These are phyloP conservation scores for Caenorhabditis remanei DNA, from an alignment of 1,140 invertebrate species.

Conservation along the genomic window DNA sequence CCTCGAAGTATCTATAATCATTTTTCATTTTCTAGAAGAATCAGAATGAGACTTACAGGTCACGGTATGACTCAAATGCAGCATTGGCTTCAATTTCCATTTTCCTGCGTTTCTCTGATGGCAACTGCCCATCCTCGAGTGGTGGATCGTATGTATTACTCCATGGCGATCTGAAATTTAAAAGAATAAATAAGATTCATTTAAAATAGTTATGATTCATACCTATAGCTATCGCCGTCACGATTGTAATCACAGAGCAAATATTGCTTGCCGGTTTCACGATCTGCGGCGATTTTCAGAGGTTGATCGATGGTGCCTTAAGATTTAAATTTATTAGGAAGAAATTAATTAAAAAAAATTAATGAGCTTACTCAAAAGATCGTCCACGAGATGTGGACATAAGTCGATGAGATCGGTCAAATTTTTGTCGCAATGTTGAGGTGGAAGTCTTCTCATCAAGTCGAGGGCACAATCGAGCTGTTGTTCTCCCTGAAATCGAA, in stretches of 20 bases:
- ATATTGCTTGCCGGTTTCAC: slow-evolving; percentile 89
- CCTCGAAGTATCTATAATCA: slow-evolving; percentile 88
- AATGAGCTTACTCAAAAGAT: slow-evolving; percentile 85
- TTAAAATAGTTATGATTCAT: slow-evolving; percentile 58
- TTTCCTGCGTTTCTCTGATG: slow-evolving; percentile 93
- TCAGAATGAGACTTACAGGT: slow-evolving; percentile 84
- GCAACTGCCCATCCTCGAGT: slow-evolving; percentile 96
- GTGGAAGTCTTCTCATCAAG: slow-evolving; percentile 96
- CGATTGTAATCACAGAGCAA: slow-evolving; percentile 98
- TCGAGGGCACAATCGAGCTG: slow-evolving; percentile 98
- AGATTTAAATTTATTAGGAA: not conserved
- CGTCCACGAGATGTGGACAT: slow-evolving; percentile 94
- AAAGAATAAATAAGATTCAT: not conserved
- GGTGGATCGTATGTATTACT: slow-evolving; percentile 98
- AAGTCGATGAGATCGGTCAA: slow-evolving; percentile 96
- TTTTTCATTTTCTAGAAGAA: not conserved
- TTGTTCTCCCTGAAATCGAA: slow-evolving; percentile 86
- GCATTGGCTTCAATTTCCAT: slow-evolving; percentile 97
- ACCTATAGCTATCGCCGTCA: slow-evolving; percentile 98
- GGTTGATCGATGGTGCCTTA: slow-evolving; percentile 92
- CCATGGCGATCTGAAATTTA: slow-evolving; percentile 90
- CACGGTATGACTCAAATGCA: slow-evolving; percentile 97
- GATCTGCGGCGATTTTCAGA: slow-evolving; percentile 95
- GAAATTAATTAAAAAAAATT: not conserved
- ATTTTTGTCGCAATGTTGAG: slow-evolving; percentile 99